phyloP scores from a whole-genome alignment of 2,888 invertebrate species.

The Polyploca ridens region DNA sequence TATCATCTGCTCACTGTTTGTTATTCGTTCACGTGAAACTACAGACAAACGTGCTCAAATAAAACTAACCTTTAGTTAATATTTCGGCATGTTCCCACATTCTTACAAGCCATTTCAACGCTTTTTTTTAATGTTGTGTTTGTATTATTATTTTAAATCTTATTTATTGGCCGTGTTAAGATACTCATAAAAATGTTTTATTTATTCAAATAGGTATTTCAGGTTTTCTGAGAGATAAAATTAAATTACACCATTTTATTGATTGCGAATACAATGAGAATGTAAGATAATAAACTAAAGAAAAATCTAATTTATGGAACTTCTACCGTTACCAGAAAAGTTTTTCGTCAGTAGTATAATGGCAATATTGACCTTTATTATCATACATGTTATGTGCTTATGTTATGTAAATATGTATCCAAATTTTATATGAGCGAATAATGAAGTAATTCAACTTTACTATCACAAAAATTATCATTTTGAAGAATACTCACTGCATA shows the following conservation, averaged over 20 bases:
- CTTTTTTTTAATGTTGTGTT: not conserved
- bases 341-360: not conserved
- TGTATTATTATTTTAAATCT: no score
- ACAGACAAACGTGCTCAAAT: not conserved
- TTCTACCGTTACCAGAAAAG: not conserved
- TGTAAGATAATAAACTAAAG: not conserved
- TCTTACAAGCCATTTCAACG: not conserved
- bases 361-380: not conserved
- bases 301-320: not conserved
- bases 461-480: not conserved
- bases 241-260: not conserved
- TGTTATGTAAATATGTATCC: no score
- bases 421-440: not conserved
- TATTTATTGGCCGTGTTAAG: no score
- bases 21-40: slow-evolving; percentile 50
- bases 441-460: not conserved
- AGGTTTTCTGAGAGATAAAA: not conserved
- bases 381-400: not conserved
- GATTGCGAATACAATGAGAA: not conserved
- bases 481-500: no score
- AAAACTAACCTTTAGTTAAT: not conserved
- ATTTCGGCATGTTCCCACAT: not conserved
- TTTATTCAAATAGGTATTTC: not conserved
- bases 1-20: slow-evolving; percentile 65
- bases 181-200: no score